A percentile compares a stretch with the other conserved stretches of the same genome.
These are phyloP conservation scores for Pitangus sulphuratus DNA, from an alignment of 2,797 vertebrate species.

Conservation along the genomic window DNA sequence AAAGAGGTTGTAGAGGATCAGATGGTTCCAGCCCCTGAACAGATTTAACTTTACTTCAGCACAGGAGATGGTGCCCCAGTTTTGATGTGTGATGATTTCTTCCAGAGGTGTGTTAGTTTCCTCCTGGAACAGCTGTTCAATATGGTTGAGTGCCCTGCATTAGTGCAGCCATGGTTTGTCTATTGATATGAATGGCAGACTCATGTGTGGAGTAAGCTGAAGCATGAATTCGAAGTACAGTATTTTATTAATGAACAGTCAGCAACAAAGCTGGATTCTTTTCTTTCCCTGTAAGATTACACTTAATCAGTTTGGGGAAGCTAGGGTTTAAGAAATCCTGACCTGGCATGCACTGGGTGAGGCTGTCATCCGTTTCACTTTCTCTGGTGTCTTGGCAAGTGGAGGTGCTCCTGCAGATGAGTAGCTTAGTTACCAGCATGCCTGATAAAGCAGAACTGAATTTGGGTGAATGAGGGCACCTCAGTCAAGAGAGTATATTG, in stretches of 20 bases:
- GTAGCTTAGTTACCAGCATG: not conserved
- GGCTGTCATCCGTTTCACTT: not conserved
- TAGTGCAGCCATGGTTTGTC: not conserved
- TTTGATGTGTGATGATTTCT: not conserved
- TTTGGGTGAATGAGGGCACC: not conserved
- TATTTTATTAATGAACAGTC: not conserved
- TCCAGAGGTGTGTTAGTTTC: not conserved
- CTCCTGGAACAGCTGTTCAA: not conserved
- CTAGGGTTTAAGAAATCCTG: not conserved
- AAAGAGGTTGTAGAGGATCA: not conserved
- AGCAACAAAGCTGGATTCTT: not conserved
- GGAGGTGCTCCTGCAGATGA: not conserved
- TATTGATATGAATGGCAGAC: not conserved
- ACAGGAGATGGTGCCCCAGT: not conserved
- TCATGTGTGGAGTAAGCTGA: not conserved
- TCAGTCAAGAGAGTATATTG: not conserved
- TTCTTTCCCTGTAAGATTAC: not conserved
- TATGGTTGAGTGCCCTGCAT: no score
- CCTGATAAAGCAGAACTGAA: not conserved
- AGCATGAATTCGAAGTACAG: not conserved
- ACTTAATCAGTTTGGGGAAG: not conserved
- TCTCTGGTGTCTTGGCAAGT: not conserved
- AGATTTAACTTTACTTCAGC: not conserved
- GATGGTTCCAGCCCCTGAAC: not conserved
- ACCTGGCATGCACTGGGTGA: not conserved